Evolutionary conservation across 2,888 invertebrate species (phyloP).

Genomic region (Ectemnius continuus): DNA sequence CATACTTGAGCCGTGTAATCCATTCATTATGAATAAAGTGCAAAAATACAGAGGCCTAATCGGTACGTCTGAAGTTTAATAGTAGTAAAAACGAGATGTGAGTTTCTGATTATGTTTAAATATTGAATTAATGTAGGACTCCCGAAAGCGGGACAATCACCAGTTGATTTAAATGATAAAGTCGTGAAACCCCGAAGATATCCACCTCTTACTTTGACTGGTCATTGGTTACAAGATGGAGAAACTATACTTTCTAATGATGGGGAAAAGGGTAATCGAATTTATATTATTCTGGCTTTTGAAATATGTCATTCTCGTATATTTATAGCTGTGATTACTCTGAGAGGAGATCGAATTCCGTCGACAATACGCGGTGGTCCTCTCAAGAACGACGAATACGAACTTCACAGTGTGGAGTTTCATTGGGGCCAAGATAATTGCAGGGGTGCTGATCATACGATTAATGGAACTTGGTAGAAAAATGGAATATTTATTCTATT

Average conservation of each 20-base stretch:
- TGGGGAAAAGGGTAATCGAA: constrained; percentile 59
- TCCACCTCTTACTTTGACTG: constrained; percentile 64
- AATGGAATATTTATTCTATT: neutral
- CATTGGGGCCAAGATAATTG: constrained; percentile 69
- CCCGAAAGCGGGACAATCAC: constrained; percentile 63
- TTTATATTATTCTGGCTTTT: neutral
- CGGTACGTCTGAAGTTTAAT: too few species aligned
- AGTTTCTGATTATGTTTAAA: constrained; percentile 4
- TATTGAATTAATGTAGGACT: constrained; percentile 29
- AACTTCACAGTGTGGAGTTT: constrained; percentile 64
- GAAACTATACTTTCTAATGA: constrained; percentile 62
- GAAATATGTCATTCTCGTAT: neutral
- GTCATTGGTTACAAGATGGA: constrained; percentile 71
- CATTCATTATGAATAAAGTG: too few species aligned
- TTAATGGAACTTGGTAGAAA: constrained; percentile 67
- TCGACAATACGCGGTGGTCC: constrained; percentile 68
- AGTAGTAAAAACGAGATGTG: too few species aligned
- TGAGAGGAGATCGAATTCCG: constrained; percentile 65
- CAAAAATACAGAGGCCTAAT: too few species aligned
- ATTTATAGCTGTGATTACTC: constrained; percentile 54
- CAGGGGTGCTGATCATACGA: constrained; percentile 68
- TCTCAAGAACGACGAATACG: constrained; percentile 61
- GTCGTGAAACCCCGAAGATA: constrained; percentile 47
- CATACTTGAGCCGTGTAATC: neutral
- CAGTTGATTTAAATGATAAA: constrained; percentile 66